Evolutionary conservation across 2,888 invertebrate genomes (phyloP), one percentile per base, ranked within the genome.

Genomic region (Leptinotarsa juncta): DNA sequence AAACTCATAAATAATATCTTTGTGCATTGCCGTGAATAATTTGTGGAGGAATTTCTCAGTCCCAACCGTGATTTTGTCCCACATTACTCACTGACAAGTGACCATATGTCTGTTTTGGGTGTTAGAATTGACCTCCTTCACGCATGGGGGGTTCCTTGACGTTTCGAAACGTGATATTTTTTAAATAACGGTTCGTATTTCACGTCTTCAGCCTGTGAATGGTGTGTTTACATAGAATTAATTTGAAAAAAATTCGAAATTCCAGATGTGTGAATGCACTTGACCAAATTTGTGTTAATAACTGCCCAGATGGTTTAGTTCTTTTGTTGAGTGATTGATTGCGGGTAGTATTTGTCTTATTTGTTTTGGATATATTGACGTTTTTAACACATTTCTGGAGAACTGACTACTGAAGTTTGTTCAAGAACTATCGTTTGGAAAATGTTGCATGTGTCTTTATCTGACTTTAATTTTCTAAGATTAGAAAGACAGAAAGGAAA

Each of bases 151-250:
- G n/a, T 42, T 62, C 62, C 32, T 62, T 69, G 69, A 23, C 69
- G 23, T 32, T 62, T 62, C 48, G 69, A 15, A 69, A 69, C 42
- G 57, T 48, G 69, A 69, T 69, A 69, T 57, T 57, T 57, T 69
- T 23, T 15, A 60, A 48, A 69, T 69, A 16, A 32, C 57, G 57
- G 20, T 10, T 48, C 57, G 4, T 18, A 69, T 69, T 69, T 57
- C 69, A 69, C 48, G 23, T 68, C 32, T 42, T 57, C 16, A 49
- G 57, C 69, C 20, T 68, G 1, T 57, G 55, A 60, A 48, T 60
- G 69, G n/a, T 69, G 48, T 69, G 69, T 69, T 69, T 57, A 69
- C 69, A 69, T 23, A 57, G 0, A 32, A 55, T 57, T 69, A 69
- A 16, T 69, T 62, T 42, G 62, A 62, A 62, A 42, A 62, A 62